Conservation (phyloP, 2,113 vertebrate genomes). For the Bos indicus region DNA sequence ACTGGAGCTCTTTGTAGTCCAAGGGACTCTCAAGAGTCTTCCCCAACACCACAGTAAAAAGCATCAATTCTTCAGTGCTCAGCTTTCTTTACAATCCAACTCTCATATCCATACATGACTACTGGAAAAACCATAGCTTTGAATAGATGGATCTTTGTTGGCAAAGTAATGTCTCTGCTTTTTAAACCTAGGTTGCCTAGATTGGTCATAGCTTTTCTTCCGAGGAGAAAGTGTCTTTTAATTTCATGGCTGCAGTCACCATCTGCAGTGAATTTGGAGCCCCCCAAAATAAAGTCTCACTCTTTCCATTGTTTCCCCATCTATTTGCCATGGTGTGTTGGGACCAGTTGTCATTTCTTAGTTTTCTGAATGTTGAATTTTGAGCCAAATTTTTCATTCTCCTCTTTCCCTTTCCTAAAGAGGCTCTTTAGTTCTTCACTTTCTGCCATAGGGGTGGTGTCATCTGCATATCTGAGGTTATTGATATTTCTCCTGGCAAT, state of each 20-base stretch:
- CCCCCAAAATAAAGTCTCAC: accelerated
- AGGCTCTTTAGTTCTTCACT: neutral
- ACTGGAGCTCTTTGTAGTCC: neutral
- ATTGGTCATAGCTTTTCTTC: neutral
- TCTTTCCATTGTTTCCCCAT: neutral
- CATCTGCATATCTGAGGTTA: neutral
- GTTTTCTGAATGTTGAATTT: neutral
- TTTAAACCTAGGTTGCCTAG: neutral
- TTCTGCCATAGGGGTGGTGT: neutral
- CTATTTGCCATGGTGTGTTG: neutral
- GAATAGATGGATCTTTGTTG: neutral
- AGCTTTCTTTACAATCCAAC: neutral
- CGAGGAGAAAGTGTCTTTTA: neutral
- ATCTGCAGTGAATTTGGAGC: neutral
- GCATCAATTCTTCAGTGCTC: neutral
- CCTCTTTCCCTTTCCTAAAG: neutral
- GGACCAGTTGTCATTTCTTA: neutral
- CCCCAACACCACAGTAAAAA: neutral
- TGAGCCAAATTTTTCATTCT: neutral
- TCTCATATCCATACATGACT: neutral
- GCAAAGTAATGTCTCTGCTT: neutral
- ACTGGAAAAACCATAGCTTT: neutral
- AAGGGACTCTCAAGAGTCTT: neutral
- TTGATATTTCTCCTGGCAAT: neutral
- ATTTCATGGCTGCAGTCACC: neutral